Evolutionary conservation across 2,888 invertebrate species (phyloP).

Genomic region (Tetragonula carbonaria): DNA sequence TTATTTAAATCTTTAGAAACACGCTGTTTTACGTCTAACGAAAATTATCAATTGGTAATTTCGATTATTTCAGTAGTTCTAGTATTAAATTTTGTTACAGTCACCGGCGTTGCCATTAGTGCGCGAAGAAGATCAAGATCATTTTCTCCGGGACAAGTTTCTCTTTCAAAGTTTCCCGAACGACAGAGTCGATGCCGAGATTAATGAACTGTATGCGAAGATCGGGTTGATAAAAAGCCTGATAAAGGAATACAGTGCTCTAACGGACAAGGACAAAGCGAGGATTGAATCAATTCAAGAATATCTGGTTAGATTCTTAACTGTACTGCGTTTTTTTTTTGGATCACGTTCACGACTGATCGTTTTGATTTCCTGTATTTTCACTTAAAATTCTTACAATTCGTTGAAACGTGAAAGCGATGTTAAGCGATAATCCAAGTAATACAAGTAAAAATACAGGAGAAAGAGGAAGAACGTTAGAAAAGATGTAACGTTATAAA

Average conservation of each 20-base stretch:
- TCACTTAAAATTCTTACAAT: too few relatives aligned
- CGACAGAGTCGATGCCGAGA: conserved; percentile 20
- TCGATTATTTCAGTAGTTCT: too few relatives aligned
- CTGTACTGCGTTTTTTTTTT: background rate
- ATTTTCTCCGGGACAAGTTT: conserved; percentile 57
- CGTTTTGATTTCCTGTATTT: too few relatives aligned
- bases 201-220: conserved; percentile 70
- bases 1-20: too few relatives aligned
- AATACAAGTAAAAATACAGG: too few relatives aligned
- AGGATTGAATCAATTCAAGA: conserved; percentile 76
- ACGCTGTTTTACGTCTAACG: too few relatives aligned
- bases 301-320: conserved; percentile 73
- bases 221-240: conserved; percentile 70
- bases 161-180: conserved; percentile 50
- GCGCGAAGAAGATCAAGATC: conserved; percentile 27
- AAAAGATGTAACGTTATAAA: too few relatives aligned
- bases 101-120: conserved; percentile 56
- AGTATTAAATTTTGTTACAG: conserved; percentile 35
- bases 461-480: too few relatives aligned
- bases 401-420: too few relatives aligned
- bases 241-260: conserved; percentile 73
- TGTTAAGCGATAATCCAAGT: too few relatives aligned
- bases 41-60: too few relatives aligned
- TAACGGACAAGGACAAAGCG: conserved; percentile 72
- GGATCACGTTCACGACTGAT: too few relatives aligned